phyloP scores from a whole-genome alignment of 2,797 vertebrate genomes.

The Harpagifer antarcticus region DNA sequence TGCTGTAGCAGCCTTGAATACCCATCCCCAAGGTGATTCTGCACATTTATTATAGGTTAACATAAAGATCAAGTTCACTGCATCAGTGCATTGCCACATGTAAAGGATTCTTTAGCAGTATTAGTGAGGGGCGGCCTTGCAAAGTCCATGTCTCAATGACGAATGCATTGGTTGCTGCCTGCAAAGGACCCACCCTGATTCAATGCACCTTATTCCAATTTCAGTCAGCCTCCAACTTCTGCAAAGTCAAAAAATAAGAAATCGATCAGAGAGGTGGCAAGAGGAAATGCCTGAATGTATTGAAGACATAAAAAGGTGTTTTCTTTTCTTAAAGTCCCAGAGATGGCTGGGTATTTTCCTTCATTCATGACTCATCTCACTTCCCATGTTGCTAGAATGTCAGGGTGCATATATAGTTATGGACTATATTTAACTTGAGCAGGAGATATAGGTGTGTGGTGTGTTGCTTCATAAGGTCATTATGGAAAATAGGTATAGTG shows the following conservation, averaged over 20 bases:
- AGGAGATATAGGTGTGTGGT: neutral
- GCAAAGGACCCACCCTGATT: slow-evolving; percentile 43
- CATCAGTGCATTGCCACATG: slow-evolving; percentile 14
- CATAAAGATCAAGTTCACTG: slow-evolving; percentile 56
- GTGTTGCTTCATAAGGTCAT: slow-evolving; percentile 20
- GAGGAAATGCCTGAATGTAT: slow-evolving; percentile 59
- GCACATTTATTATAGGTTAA: slow-evolving; percentile 39
- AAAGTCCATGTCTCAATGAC: slow-evolving; percentile 56
- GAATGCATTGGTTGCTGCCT: slow-evolving; percentile 41
- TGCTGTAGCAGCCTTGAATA: slow-evolving; percentile 9
- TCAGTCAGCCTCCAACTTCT: slow-evolving; percentile 57
- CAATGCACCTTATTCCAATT: slow-evolving; percentile 52
- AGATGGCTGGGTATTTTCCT: slow-evolving; percentile 40
- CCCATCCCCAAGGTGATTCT: neutral
- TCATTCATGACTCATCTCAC: slow-evolving; percentile 49
- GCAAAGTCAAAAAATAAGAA: slow-evolving; percentile 58
- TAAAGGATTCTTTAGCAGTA: slow-evolving; percentile 39
- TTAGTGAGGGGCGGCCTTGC: slow-evolving; percentile 20
- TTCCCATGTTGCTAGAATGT: slow-evolving; percentile 38
- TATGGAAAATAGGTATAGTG: neutral
- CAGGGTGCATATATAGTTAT: slow-evolving; percentile 46
- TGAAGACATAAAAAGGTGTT: slow-evolving; percentile 1
- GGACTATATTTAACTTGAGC: slow-evolving; percentile 38
- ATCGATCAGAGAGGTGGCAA: slow-evolving; percentile 52
- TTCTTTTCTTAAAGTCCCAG: slow-evolving; percentile 26